Base-by-base conservation (phyloP, 2,797 vertebrate species). In the Picus viridis region DNA sequence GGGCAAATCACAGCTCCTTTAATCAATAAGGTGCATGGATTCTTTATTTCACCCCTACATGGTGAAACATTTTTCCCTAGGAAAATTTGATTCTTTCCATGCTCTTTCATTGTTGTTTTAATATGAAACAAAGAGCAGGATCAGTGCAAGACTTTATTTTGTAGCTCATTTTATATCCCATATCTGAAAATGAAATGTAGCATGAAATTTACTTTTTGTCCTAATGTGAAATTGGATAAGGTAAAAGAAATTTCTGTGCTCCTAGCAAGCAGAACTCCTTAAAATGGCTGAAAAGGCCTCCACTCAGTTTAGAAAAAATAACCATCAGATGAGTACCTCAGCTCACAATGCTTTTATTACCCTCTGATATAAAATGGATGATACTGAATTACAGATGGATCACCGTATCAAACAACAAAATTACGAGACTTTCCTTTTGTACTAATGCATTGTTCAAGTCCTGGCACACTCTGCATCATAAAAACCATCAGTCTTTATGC, bases 371-470 rank as follows among this genome's bases (percentile, higher is more conserved):
- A 70, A 85, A 71, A 88, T 29, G 34, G 88, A 82, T 82, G 63
- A 79, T 87, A 95, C 86, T 94, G 84, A 90, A 93, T 97, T 95
- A 94, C 54, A 87, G 58, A 86, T 93, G 69, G 64, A 94, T 95
- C 89, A 86, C 68, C 76, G 65, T 68, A 92, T 84, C 45, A 82
- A 75, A 70, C 29, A 59, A 75, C 41, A 86, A 79, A 93, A 95
- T 93, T 58, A 82, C 70, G 47, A 86, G 29, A 81, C 59, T 92
- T 92, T 87, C 45, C 26, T 90, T 87, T 92, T 90, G 51, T 45
- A 82, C 29, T 90, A 80, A 96, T 88, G 54, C 89, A 65, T 93
- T 94, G 36, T 74, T 95, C 80, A 92, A 96, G 88, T 84, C 32
- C 36, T 92, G 41, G 23, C 47, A 67, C 41, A 20, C 88, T 54